These are phyloP conservation scores for Trogon melanurus DNA, from an alignment of 2,113 vertebrate species.

Conservation along the genomic window DNA sequence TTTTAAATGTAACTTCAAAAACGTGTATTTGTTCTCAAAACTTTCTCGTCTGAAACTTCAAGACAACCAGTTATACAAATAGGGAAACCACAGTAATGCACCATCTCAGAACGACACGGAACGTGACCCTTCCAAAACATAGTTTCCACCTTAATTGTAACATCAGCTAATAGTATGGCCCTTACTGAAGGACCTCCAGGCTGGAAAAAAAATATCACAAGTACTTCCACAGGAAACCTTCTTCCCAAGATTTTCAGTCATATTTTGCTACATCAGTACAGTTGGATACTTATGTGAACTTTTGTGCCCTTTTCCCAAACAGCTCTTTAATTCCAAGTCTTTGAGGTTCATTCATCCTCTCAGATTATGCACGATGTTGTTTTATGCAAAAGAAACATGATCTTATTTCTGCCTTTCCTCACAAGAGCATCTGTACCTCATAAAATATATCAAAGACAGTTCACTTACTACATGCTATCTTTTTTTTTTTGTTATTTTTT, in stretches of 20 bases:
- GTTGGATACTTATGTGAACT: neutral
- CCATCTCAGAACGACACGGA: neutral
- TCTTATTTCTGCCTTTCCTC: neutral
- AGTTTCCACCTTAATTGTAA: neutral
- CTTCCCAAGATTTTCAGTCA: neutral
- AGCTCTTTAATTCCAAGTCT: neutral
- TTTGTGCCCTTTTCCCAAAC: neutral
- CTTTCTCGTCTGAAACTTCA: neutral
- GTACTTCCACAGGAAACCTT: neutral
- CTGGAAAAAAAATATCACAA: neutral
- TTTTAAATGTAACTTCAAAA: neutral
- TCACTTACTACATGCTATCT: neutral
- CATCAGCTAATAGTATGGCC: neutral
- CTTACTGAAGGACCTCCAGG: neutral
- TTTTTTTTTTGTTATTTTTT: neutral
- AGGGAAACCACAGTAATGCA: neutral
- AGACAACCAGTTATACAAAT: neutral
- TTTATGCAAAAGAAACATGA: neutral
- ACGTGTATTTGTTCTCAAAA: neutral
- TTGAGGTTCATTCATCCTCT: neutral
- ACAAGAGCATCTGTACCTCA: neutral
- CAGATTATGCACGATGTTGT: neutral
- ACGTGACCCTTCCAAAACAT: neutral
- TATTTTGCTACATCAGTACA: neutral
- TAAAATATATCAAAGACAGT: neutral